Evolutionary conservation across 2,888 invertebrate species (phyloP).

Genomic region (Germaria angustata): DNA sequence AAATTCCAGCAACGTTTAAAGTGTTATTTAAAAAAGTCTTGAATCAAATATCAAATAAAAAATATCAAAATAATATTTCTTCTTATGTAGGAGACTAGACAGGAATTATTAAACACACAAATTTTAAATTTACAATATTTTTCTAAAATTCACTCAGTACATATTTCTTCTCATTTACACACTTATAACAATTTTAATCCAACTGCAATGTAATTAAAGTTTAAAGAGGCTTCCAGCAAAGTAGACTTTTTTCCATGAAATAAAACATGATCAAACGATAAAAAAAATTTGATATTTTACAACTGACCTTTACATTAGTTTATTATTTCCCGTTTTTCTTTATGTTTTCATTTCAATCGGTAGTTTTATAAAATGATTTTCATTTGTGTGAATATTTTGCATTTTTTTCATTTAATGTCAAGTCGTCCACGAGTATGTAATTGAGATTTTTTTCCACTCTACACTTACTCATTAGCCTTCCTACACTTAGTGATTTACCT

Average conservation of each 20-base stretch:
- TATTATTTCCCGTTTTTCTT: slow-evolving; percentile 51
- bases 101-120: too few species aligned
- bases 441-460: slow-evolving; percentile 70
- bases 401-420: slow-evolving; percentile 73
- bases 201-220: too few species aligned
- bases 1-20: too few species aligned
- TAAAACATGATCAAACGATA: not conserved
- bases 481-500: slow-evolving; percentile 8
- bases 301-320: slow-evolving; percentile 61
- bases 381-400: slow-evolving; percentile 26
- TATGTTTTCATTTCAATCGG: not conserved
- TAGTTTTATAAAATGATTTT: slow-evolving; percentile 40
- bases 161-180: too few species aligned
- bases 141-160: too few species aligned
- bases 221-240: not conserved
- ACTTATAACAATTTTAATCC: too few species aligned
- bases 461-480: slow-evolving; percentile 13
- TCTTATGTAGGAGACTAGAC: too few species aligned
- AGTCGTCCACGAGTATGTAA: slow-evolving; percentile 74
- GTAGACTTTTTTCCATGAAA: not conserved
- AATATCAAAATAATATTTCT: too few species aligned
- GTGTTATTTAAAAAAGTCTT: too few species aligned
- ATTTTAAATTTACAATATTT: too few species aligned
- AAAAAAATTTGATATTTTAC: slow-evolving; percentile 8
- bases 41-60: too few species aligned